phyloP scores from a whole-genome alignment of 2,113 vertebrate species.

The Oceanites oceanicus region DNA sequence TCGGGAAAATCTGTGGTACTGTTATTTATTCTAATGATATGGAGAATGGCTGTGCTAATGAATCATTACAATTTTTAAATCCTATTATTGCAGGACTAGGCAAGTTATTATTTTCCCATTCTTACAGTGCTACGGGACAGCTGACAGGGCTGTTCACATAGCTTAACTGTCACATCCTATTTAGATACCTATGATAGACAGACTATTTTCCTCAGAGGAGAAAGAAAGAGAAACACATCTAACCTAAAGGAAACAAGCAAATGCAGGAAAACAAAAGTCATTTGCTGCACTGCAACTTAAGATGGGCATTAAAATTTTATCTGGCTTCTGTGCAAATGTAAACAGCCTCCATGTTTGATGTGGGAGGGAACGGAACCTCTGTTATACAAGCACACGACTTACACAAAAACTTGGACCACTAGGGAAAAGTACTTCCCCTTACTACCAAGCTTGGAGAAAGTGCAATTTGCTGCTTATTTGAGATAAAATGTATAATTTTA shows the following conservation, averaged over 20 bases:
- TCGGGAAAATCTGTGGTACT: background rate
- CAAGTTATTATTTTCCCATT: background rate
- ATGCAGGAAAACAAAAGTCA: background rate
- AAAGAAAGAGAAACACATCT: background rate
- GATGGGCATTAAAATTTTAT: background rate
- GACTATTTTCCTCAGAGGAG: background rate
- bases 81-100: background rate
- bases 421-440: background rate
- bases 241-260: background rate
- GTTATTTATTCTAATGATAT: constrained; percentile 2
- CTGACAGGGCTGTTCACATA: background rate
- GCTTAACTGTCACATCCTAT: background rate
- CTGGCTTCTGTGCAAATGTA: background rate
- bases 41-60: background rate
- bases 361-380: background rate
- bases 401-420: background rate
- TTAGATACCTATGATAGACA: background rate
- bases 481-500: background rate
- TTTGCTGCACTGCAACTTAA: background rate
- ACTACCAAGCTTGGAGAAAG: background rate
- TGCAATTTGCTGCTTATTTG: background rate
- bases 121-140: background rate
- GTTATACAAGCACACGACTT: background rate
- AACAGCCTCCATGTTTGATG: background rate
- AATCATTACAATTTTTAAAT: background rate